phyloP scores from a whole-genome alignment of 2,797 vertebrate species.

The Silurus lanzhouensis region DNA sequence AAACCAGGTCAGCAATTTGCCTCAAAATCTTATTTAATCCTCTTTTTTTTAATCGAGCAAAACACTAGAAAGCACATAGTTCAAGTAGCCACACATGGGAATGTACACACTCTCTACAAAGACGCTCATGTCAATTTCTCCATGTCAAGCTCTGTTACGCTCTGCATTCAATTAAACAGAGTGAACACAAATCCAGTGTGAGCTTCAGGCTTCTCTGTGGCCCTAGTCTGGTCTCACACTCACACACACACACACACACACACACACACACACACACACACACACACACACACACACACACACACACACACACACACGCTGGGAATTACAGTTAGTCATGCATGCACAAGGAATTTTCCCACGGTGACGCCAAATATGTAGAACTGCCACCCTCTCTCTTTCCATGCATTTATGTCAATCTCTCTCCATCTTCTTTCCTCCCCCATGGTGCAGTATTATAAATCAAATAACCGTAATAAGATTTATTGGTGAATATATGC shows the following conservation, averaged over 20 bases:
- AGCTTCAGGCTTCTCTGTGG: constrained; percentile 12
- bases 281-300: constrained; percentile 63
- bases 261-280: constrained; percentile 59
- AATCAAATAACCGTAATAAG: constrained; percentile 23
- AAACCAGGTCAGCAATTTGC: neutral
- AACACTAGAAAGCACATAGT: neutral
- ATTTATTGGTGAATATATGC: neutral
- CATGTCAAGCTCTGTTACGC: neutral
- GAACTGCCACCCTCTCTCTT: neutral
- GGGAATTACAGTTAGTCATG: constrained; percentile 73
- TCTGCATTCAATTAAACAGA: constrained; percentile 35
- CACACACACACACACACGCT: constrained; percentile 73
- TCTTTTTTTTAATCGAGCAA: neutral
- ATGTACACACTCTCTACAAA: neutral
- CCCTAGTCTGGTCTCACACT: constrained; percentile 55
- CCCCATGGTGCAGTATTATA: constrained; percentile 28
- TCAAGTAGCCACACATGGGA: neutral
- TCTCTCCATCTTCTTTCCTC: neutral
- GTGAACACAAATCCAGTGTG: constrained; percentile 1
- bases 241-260: constrained; percentile 72
- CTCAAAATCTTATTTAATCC: neutral
- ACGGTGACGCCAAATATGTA: constrained; percentile 67
- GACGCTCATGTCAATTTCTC: neutral
- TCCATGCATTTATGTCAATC: neutral
- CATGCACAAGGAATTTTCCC: constrained; percentile 77